Conservation (phyloP, 2,888 invertebrate species). For the Pecten maximus region DNA sequence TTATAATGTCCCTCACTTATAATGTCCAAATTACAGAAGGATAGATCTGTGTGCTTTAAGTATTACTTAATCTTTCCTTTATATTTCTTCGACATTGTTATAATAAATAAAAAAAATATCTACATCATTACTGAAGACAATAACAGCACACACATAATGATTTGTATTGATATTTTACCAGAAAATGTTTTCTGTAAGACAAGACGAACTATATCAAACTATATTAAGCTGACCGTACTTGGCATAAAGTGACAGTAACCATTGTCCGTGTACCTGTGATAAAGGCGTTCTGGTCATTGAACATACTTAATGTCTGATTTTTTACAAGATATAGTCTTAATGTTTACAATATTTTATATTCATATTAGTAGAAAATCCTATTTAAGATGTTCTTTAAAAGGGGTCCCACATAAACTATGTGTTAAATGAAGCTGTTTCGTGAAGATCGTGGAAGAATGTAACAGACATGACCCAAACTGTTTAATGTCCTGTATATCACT, state of each 20-base stretch:
- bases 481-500: no score
- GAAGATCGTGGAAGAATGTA: background rate
- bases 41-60: background rate
- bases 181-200: background rate
- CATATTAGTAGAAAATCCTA: background rate
- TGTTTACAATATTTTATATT: background rate
- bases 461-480: background rate
- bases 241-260: background rate
- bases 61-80: background rate
- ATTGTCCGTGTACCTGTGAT: background rate
- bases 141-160: background rate
- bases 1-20: background rate
- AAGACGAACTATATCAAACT: no score
- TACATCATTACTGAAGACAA: background rate
- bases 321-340: background rate
- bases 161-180: background rate
- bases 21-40: background rate
- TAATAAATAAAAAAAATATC: background rate
- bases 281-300: background rate
- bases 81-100: background rate
- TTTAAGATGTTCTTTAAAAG: background rate
- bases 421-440: background rate
- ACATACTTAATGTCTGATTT: background rate
- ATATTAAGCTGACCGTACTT: background rate
- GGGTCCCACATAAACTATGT: background rate